Evolutionary conservation across 2,888 invertebrate genomes (phyloP), one percentile per base, ranked within the genome.

Genomic region (Epicampocera succincta): DNA sequence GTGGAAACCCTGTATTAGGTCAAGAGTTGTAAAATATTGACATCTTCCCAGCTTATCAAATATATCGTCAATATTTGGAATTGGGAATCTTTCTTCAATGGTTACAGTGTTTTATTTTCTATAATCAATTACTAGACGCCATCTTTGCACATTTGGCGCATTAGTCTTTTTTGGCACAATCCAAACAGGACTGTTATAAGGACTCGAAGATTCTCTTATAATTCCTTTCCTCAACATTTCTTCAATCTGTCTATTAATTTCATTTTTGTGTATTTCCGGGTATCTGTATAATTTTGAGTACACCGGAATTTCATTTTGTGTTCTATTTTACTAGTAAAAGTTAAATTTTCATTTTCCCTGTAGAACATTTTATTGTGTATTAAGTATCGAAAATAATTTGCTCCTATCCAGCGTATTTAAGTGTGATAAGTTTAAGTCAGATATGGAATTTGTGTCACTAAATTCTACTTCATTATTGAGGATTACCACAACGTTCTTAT

Each of bases 281-380:
- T 73, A 73, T 21, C 68, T 81, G 33, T 77, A 81, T 42, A 54
- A 58, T 48, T 71, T 76, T n/a, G 81, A 66, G 52, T 73, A 73
- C 12, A 73, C 52, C 6, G 76, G 65, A 9, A 52, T 50, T 11
- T 72, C 66, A 15, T 80, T 60, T n/a, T 75, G 15, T 80, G 68
- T 54, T 80, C 76, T 13, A 72, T 72, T 60, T 74, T 66, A 52
- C 50, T 76, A n/a, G 76, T 73, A 8, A 77, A 77, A 13, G 76
- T 42, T 46, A 81, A 13, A 21, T 76, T 46, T 9, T 81, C 76
- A 9, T 40, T 40, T 52, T 52, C 52, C 5, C 15, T 19, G 5
- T 66, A 52, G 40, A 54, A 75, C 15, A 13, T 66, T 46, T 6
- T 73, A 44, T 1, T 65, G 25, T 50, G 19, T 65, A 50, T 50